Conservation (phyloP, 2,797 vertebrate species). For the Denticeps clupeoides region DNA sequence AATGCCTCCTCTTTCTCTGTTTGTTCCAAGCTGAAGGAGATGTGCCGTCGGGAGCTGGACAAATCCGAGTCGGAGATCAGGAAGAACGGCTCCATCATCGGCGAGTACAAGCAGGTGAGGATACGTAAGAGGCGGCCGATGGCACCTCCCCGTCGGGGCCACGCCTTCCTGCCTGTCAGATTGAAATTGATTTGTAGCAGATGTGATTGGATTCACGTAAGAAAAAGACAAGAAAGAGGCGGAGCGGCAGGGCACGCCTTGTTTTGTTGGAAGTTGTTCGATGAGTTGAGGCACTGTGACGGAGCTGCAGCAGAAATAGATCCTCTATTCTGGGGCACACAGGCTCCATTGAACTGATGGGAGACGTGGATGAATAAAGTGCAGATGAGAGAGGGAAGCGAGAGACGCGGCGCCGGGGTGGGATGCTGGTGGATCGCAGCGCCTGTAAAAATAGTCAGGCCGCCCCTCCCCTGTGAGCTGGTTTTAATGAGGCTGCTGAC, state of each 20-base stretch:
- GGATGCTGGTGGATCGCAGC: background rate
- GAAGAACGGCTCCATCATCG: conserved; percentile 96
- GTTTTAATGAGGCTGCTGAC: conserved; percentile 33
- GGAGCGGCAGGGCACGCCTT: no score
- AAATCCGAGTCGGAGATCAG: conserved; percentile 96
- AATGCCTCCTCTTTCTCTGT: conserved; percentile 19
- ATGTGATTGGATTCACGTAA: no score
- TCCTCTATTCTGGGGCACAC: no score
- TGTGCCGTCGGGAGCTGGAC: conserved; percentile 92
- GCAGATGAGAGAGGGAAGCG: conserved; percentile 1
- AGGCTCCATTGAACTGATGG: no score
- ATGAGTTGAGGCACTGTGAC: no score
- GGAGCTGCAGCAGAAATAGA: no score
- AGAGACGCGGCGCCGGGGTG: conserved; percentile 22
- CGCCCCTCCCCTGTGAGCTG: conserved; percentile 23
- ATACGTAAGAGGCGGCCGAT: background rate
- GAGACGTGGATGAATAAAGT: no score
- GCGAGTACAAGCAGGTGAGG: conserved; percentile 95
- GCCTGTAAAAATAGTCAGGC: conserved; percentile 29
- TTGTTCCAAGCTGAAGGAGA: conserved; percentile 82
- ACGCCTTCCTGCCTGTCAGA: no score
- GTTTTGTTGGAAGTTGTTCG: no score
- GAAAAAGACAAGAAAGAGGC: no score
- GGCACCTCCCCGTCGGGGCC: no score
- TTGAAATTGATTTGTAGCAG: no score